Conservation (phyloP, 2,888 invertebrate genomes). For the Cryptosula pallasiana region DNA sequence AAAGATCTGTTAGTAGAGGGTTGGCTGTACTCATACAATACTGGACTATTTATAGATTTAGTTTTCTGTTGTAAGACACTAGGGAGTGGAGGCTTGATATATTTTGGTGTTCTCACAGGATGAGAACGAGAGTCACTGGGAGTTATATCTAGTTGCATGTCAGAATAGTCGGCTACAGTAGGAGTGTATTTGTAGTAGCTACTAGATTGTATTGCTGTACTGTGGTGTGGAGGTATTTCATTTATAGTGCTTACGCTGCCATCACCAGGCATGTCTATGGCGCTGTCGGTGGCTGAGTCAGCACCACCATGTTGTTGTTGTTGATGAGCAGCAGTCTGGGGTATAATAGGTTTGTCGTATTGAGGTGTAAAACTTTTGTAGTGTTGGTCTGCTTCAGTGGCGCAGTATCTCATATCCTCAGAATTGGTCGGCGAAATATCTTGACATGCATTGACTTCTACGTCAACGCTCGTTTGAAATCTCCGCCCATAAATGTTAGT, state of each 20-base stretch:
- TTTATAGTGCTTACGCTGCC: conserved; percentile 19
- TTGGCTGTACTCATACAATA: background rate
- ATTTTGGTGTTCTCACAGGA: background rate
- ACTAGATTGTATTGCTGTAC: background rate
- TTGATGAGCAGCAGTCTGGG: background rate
- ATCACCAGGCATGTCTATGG: conserved; percentile 21
- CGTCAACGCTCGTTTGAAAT: background rate
- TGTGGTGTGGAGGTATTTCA: background rate
- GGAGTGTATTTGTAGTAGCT: background rate
- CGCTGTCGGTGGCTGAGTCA: conserved; percentile 25
- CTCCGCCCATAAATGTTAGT: background rate
- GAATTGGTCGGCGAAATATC: conserved; percentile 1
- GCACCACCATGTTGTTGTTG: background rate
- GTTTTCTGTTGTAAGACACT: background rate
- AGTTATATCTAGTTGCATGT: background rate
- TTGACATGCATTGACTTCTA: background rate
- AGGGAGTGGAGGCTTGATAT: background rate
- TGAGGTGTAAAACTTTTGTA: conserved; percentile 6
- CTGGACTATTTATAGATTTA: background rate
- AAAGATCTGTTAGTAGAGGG: background rate
- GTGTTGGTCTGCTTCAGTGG: background rate
- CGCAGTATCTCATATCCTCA: conserved; percentile 6
- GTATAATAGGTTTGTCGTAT: background rate
- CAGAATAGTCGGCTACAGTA: background rate
- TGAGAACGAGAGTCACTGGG: background rate